Conservation (phyloP, 1,140 invertebrate species). For the Mamestra configurata region DNA sequence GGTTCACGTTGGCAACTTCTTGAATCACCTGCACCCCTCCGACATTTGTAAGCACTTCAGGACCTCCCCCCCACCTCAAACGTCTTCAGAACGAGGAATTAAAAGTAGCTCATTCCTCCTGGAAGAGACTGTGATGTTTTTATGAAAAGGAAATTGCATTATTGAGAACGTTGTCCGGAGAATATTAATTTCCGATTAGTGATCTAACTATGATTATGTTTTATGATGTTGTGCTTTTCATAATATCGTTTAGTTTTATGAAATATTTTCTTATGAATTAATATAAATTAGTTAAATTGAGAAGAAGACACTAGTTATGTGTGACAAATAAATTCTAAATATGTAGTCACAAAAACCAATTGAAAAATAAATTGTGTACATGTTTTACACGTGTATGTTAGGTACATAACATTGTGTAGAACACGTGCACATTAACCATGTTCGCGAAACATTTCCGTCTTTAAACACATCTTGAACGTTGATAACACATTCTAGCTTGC, state of each 20-base stretch:
- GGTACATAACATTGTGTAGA: no score
- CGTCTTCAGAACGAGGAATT: slow-evolving; percentile 19
- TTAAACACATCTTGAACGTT: neutral
- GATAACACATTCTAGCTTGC: slow-evolving; percentile 40
- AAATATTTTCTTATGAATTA: no score
- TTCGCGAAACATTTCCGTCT: neutral
- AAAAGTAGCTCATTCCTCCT: slow-evolving; percentile 17
- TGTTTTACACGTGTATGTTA: no score
- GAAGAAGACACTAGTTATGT: no score
- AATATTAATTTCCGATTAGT: slow-evolving; percentile 37
- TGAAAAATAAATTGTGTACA: neutral
- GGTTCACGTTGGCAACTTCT: slow-evolving; percentile 53
- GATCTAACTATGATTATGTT: slow-evolving; percentile 12
- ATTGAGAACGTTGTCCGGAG: slow-evolving; percentile 19
- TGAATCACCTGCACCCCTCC: slow-evolving; percentile 43
- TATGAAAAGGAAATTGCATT: slow-evolving; percentile 39
- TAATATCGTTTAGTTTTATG: neutral
- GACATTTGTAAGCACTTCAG: slow-evolving; percentile 48
- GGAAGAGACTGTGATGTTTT: slow-evolving; percentile 26
- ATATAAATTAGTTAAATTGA: no score
- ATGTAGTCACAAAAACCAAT: no score
- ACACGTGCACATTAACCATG: neutral
- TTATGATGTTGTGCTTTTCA: neutral
- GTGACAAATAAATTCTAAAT: no score
- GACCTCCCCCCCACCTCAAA: neutral